phyloP scores from a whole-genome alignment of 2,888 invertebrate species.

The Ectemnius cavifrons region DNA sequence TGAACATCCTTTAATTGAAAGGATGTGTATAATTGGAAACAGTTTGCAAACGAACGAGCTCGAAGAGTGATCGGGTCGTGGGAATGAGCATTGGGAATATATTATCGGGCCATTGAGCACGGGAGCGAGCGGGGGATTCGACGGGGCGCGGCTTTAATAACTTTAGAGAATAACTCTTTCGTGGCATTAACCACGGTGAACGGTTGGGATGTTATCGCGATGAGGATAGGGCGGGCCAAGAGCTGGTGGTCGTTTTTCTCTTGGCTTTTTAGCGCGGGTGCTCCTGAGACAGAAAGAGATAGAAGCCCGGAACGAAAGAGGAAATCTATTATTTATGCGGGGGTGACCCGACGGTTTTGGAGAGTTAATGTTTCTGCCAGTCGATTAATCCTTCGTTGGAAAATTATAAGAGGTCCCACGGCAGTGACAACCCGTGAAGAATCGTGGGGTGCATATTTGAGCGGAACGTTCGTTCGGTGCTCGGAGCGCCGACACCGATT shows the following conservation, averaged over 20 bases:
- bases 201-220: not conserved
- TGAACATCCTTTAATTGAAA: too few species aligned
- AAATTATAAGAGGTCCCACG: slow-evolving; percentile 67
- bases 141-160: slow-evolving; percentile 19
- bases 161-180: slow-evolving; percentile 30
- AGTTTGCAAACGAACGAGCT: too few species aligned
- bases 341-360: slow-evolving; percentile 57
- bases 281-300: too few species aligned
- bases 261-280: slow-evolving; percentile 44
- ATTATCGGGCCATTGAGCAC: slow-evolving; percentile 17
- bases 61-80: too few species aligned
- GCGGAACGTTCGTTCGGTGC: slow-evolving; percentile 50
- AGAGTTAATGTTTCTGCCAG: slow-evolving; percentile 66
- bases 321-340: slow-evolving; percentile 60
- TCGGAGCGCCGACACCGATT: slow-evolving; percentile 50
- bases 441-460: slow-evolving; percentile 66
- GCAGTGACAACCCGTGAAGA: slow-evolving; percentile 62
- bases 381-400: slow-evolving; percentile 70
- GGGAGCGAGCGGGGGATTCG: slow-evolving; percentile 4
- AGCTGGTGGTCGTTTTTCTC: slow-evolving; percentile 32
- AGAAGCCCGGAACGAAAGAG: slow-evolving; percentile 42
- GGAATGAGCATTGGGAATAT: not conserved
- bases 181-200: slow-evolving; percentile 27
- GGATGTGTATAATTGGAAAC: too few species aligned
- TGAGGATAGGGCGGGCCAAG: not conserved